Percentiles rank a stretch among this genome's conserved stretches.
These are phyloP conservation scores for Sebastes aleutianus DNA, from an alignment of 2,797 vertebrate species.

Conservation along the genomic window DNA sequence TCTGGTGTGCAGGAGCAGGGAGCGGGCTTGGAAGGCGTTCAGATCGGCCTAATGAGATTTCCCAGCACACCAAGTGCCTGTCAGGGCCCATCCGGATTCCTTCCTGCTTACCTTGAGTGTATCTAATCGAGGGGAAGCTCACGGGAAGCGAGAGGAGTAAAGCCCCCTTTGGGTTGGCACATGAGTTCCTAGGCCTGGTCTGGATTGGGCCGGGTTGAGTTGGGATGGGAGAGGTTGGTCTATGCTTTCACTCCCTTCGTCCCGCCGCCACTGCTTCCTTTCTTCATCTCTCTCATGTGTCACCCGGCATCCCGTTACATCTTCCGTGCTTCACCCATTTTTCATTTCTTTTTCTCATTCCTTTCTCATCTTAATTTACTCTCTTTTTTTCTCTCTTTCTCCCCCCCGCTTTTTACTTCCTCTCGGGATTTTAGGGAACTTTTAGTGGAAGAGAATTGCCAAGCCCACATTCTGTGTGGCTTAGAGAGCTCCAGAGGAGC, in stretches of 20 bases:
- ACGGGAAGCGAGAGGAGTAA: constrained; percentile 65
- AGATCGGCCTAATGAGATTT: constrained; percentile 83
- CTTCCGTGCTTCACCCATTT: constrained; percentile 26
- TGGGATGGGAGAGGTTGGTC: constrained; percentile 29
- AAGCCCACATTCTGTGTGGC: constrained; percentile 76
- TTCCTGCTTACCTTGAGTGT: constrained; percentile 83
- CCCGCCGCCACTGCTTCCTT: constrained; percentile 40
- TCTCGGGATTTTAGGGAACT: constrained; percentile 56
- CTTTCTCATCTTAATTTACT: constrained; percentile 34
- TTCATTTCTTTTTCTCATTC: constrained; percentile 33
- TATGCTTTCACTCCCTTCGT: constrained; percentile 29
- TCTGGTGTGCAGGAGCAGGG: constrained; percentile 81
- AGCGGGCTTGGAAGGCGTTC: constrained; percentile 80
- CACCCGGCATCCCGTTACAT: constrained; percentile 20
- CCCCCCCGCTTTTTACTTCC: constrained; percentile 38
- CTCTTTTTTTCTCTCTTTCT: not conserved
- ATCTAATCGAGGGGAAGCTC: constrained; percentile 79
- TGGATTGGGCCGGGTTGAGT: constrained; percentile 24
- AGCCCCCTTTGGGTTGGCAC: constrained; percentile 69
- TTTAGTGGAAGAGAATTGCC: constrained; percentile 66
- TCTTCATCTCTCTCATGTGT: constrained; percentile 23
- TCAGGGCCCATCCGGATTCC: constrained; percentile 82
- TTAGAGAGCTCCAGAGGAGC: constrained; percentile 71
- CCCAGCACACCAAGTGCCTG: constrained; percentile 82
- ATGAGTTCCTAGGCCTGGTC: constrained; percentile 47